These are phyloP conservation scores for Corythornis madagascariensis DNA, from an alignment of 2,113 vertebrate genomes.

Conservation along the genomic window DNA sequence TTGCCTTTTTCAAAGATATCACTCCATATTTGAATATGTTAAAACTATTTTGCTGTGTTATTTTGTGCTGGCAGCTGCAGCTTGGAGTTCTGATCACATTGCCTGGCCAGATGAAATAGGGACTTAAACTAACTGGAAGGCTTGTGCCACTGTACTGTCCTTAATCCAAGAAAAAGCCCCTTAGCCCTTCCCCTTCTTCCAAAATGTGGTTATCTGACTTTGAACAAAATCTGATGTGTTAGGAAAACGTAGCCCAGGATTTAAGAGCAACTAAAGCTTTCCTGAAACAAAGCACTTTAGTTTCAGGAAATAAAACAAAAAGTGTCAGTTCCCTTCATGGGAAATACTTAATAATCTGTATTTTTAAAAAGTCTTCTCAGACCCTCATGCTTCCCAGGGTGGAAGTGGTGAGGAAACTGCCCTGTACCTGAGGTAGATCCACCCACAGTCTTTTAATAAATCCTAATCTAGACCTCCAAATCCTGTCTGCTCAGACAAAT, in stretches of 20 bases:
- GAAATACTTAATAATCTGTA: background rate
- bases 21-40: constrained; percentile 17
- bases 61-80: background rate
- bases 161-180: background rate
- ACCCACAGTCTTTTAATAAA: background rate
- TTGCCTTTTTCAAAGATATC: constrained; percentile 17
- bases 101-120: background rate
- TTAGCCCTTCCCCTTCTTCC: background rate
- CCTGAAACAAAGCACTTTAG: background rate
- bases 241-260: background rate
- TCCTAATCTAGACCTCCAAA: background rate
- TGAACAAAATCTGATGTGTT: background rate
- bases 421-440: background rate
- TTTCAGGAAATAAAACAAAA: background rate
- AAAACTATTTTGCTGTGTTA: background rate
- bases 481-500: background rate
- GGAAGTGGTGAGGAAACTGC: background rate
- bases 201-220: background rate
- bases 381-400: background rate
- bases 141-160: background rate
- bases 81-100: background rate
- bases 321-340: background rate
- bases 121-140: background rate
- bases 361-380: background rate
- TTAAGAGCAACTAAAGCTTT: background rate